Evolutionary conservation across 53 echinoderm and acorn worm species (phyloP).

Genomic region (Stichopus horrens): DNA sequence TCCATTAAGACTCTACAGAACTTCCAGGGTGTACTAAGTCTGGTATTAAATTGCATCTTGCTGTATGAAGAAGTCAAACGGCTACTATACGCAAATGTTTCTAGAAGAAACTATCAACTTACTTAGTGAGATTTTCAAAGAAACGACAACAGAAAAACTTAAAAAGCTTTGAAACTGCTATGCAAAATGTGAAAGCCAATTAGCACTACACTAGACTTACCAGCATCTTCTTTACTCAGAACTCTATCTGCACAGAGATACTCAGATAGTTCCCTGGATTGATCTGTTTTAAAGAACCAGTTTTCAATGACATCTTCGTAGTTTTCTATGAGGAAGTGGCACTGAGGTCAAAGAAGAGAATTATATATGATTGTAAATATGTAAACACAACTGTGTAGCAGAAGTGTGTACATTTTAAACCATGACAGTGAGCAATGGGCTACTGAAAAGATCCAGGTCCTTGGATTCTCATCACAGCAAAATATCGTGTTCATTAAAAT

Average conservation of each 20-base stretch:
- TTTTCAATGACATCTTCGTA: slow-evolving; percentile 79
- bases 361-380: not conserved
- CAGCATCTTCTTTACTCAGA: slow-evolving; percentile 72
- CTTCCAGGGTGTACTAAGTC: too few relatives aligned
- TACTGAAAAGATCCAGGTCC: not conserved
- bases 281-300: slow-evolving; percentile 90
- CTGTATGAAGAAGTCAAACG: too few relatives aligned
- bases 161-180: too few relatives aligned
- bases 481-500: not conserved
- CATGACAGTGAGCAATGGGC: not conserved
- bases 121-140: too few relatives aligned
- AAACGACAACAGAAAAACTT: too few relatives aligned
- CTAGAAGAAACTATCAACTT: too few relatives aligned
- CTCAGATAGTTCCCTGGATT: slow-evolving; percentile 63
- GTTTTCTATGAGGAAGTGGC: slow-evolving; percentile 77
- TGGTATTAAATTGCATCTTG: too few relatives aligned
- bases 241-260: slow-evolving; percentile 89
- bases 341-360: slow-evolving; percentile 54
- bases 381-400: not conserved
- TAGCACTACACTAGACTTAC: slow-evolving; percentile 38
- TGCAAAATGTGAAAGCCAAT: too few relatives aligned
- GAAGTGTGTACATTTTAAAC: not conserved
- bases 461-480: not conserved
- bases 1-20: too few relatives aligned
- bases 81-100: too few relatives aligned